These are phyloP conservation scores for Gryllus longicercus DNA, from an alignment of 2,888 invertebrate species.

Conservation along the genomic window DNA sequence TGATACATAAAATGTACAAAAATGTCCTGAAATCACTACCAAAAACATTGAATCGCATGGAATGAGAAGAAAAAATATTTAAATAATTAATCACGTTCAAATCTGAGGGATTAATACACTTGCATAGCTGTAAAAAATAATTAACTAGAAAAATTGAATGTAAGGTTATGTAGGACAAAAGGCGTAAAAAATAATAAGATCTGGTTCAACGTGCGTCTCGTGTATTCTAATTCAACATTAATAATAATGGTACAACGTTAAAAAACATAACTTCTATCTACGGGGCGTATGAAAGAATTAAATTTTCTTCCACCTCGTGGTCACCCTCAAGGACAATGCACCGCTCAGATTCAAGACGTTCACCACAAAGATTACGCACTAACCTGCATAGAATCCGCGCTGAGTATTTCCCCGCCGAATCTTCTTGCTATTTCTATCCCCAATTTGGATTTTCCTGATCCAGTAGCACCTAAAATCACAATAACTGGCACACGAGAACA, in stretches of 20 bases:
- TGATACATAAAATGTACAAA: too few species aligned
- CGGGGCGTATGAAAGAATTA: not conserved
- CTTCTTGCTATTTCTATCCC: conserved; percentile 84
- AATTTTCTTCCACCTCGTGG: not conserved
- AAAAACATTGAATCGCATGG: too few species aligned
- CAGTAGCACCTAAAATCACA: conserved; percentile 93
- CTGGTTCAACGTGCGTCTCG: not conserved
- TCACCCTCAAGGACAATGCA: conserved; percentile 6
- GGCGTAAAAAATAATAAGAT: not conserved
- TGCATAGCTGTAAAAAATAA: not conserved
- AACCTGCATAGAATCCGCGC: conserved; percentile 99
- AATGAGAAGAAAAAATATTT: too few species aligned
- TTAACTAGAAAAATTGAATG: not conserved
- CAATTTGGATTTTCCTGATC: conserved; percentile 95
- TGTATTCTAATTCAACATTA: not conserved
- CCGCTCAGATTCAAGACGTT: not conserved
- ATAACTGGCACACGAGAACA: conserved; percentile 66
- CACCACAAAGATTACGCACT: conserved; percentile 5
- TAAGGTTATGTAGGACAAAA: not conserved
- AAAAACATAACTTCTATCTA: not conserved
- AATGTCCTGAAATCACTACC: too few species aligned
- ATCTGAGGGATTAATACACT: too few species aligned
- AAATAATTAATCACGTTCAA: too few species aligned
- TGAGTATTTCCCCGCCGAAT: conserved; percentile 88
- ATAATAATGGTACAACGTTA: not conserved